These are phyloP conservation scores for Drosophila aldrichi DNA, from an alignment of 2,888 invertebrate genomes.

Conservation along the genomic window DNA sequence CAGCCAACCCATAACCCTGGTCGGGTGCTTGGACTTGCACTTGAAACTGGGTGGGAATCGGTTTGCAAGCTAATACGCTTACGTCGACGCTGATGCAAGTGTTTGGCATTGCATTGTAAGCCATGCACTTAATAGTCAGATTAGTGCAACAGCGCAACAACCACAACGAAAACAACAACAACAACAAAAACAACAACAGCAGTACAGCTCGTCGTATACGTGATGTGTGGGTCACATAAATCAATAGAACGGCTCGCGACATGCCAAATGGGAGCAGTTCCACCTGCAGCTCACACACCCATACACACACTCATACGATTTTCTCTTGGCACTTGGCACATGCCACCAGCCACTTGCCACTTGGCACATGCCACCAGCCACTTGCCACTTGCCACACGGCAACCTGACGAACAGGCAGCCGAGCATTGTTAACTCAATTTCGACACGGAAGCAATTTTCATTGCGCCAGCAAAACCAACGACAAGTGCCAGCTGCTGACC, in stretches of 20 bases:
- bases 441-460: constrained; percentile 76
- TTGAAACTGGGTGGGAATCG: constrained; percentile 40
- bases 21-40: constrained; percentile 44
- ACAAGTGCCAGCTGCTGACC: constrained; percentile 45
- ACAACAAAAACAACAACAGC: constrained; percentile 5
- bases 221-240: constrained; percentile 64
- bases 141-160: constrained; percentile 41
- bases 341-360: constrained; percentile 8
- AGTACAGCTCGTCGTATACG: constrained; percentile 51
- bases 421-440: constrained; percentile 75
- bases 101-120: constrained; percentile 73
- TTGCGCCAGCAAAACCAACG: constrained; percentile 52
- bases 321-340: constrained; percentile 3
- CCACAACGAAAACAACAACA: constrained; percentile 8
- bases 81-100: constrained; percentile 61
- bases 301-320: neutral
- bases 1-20: constrained; percentile 11
- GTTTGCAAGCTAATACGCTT: constrained; percentile 69
- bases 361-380: constrained; percentile 7
- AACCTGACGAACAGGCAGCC: constrained; percentile 39
- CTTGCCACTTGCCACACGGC: constrained; percentile 10
- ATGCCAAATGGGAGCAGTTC: constrained; percentile 47
- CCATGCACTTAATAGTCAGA: constrained; percentile 70
- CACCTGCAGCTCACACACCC: constrained; percentile 22
- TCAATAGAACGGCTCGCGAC: constrained; percentile 62